Evolutionary conservation across 2,113 vertebrate species (phyloP).

Genomic region (Ploceus nigricollis): DNA sequence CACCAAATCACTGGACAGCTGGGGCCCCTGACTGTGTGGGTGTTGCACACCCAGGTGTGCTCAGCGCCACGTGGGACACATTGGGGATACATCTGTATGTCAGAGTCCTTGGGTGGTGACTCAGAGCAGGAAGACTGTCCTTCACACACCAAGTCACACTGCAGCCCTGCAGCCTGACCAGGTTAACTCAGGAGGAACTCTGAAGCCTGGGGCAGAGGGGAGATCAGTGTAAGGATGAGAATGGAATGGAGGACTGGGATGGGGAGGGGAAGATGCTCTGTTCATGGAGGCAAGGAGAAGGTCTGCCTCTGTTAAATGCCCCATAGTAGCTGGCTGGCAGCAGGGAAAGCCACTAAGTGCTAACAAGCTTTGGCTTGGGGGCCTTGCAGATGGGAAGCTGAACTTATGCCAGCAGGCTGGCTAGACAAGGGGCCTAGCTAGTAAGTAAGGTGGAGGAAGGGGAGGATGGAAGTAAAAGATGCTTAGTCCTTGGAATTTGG

Average conservation of each 20-base stretch:
- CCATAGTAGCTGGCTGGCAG: neutral
- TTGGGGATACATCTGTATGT: neutral
- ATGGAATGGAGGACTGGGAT: rapidly evolving
- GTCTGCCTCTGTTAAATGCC: neutral
- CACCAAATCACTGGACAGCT: neutral
- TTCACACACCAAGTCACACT: neutral
- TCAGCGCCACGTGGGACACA: neutral
- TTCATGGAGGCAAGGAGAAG: neutral
- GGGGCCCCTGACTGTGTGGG: neutral
- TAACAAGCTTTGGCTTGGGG: neutral
- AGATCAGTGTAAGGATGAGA: neutral
- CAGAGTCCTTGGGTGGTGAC: neutral
- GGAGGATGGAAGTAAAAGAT: neutral
- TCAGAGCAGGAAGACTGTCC: neutral
- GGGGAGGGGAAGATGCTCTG: neutral
- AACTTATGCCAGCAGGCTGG: neutral
- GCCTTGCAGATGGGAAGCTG: neutral
- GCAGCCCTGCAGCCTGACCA: neutral
- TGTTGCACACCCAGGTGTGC: neutral
- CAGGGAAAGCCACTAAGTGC: neutral
- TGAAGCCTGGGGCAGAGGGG: neutral
- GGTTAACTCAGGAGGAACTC: neutral
- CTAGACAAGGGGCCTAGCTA: neutral
- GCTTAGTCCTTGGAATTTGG: neutral
- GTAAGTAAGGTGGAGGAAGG: neutral